Evolutionary conservation across 2,888 invertebrate species (phyloP).

Genomic region (Abrostola tripartita): DNA sequence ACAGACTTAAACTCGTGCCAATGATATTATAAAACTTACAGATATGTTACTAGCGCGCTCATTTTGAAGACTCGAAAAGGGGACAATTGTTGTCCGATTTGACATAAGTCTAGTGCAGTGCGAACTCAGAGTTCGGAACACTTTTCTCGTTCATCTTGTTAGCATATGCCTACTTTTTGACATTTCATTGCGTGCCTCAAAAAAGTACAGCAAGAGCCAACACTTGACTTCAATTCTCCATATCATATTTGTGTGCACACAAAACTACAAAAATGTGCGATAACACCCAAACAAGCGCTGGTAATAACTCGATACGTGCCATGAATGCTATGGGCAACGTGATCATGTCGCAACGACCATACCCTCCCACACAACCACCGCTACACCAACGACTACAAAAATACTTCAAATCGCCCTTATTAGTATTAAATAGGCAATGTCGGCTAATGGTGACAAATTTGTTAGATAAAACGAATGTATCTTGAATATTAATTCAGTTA

Average conservation of each 20-base stretch:
- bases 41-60: no score
- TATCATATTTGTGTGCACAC: conserved; percentile 24
- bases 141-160: no score
- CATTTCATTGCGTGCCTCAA: no score
- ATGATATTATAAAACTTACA: no score
- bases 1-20: no score
- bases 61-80: no score
- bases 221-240: not conserved
- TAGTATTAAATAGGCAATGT: conserved; percentile 52
- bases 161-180: no score
- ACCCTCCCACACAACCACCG: conserved; percentile 51
- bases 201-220: no score
- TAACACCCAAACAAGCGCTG: conserved; percentile 48
- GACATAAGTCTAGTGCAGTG: no score
- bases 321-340: conserved; percentile 23
- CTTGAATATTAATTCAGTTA: conserved; percentile 57
- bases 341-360: conserved; percentile 27
- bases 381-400: conserved; percentile 40
- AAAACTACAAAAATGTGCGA: conserved; percentile 44
- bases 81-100: no score
- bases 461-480: conserved; percentile 49
- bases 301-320: conserved; percentile 52
- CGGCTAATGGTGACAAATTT: conserved; percentile 59
- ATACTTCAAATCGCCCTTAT: conserved; percentile 54
- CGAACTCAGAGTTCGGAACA: no score